Evolutionary conservation across 2,797 vertebrate genomes (phyloP).

Genomic region (Xenops minutus): DNA sequence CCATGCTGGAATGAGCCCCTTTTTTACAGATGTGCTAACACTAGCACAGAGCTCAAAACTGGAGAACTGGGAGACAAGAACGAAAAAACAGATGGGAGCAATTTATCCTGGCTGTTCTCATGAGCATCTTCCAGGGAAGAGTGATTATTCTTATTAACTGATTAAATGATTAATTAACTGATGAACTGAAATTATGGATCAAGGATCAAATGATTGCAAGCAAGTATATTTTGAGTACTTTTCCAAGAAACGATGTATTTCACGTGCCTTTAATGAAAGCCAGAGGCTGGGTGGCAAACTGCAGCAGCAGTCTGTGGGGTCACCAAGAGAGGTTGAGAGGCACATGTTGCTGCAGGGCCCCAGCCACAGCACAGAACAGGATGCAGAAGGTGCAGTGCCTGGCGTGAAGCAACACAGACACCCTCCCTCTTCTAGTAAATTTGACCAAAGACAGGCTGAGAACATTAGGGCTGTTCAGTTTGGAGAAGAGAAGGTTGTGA

Average conservation of each 20-base stretch:
- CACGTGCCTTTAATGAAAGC: background rate
- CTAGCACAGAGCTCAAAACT: background rate
- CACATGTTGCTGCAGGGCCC: accelerated
- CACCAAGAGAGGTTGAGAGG: background rate
- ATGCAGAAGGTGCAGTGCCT: accelerated
- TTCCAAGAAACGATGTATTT: background rate
- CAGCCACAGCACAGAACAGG: background rate
- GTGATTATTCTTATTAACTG: slow-evolving; percentile 55
- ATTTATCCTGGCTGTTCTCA: slow-evolving; percentile 29
- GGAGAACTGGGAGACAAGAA: background rate
- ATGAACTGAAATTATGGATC: slow-evolving; percentile 56
- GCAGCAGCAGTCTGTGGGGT: accelerated
- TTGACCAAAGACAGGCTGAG: background rate
- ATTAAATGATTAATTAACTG: slow-evolving; percentile 65
- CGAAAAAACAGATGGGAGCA: background rate
- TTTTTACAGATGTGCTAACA: background rate
- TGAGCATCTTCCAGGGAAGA: slow-evolving; percentile 37
- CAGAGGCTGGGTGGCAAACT: background rate
- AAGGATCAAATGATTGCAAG: slow-evolving; percentile 51
- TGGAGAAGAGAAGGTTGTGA: background rate
- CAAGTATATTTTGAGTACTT: slow-evolving; percentile 24
- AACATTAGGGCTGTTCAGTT: background rate
- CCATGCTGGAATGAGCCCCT: background rate
- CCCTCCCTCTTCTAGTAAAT: background rate
- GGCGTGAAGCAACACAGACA: background rate